Conservation (phyloP, 2,113 vertebrate genomes). For the Microtus pennsylvanicus region DNA sequence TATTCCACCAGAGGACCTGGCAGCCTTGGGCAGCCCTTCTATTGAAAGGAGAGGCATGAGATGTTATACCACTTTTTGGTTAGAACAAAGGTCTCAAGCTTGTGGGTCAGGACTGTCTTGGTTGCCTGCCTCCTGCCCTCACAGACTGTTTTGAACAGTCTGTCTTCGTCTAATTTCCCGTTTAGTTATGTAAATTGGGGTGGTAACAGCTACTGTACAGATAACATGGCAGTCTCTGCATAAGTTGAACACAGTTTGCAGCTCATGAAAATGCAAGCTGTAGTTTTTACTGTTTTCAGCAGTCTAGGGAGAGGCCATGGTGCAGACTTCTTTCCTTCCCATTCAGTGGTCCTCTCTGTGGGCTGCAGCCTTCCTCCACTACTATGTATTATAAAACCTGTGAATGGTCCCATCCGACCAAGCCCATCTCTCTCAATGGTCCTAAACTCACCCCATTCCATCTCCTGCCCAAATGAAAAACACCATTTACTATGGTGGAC, state of each 20-base stretch:
- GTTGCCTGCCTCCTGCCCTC: not conserved
- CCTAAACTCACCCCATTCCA: not conserved
- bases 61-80: not conserved
- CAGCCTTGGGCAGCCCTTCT: not conserved
- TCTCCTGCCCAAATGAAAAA: not conserved
- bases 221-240: not conserved
- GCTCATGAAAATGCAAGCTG: not conserved
- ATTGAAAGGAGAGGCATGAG: rapidly evolving
- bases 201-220: not conserved
- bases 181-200: not conserved
- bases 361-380: not conserved
- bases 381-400: not conserved
- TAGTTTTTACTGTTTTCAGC: not conserved
- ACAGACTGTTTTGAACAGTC: not conserved
- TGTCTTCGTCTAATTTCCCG: not conserved
- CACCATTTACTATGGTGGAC: not conserved
- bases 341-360: not conserved
- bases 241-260: not conserved
- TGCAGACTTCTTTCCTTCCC: not conserved
- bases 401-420: not conserved
- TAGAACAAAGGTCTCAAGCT: not conserved
- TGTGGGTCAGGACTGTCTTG: not conserved
- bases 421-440: not conserved
- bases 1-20: not conserved
- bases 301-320: rapidly evolving